Percentiles rank a stretch among this genome's conserved stretches.
Evolutionary conservation across 1,140 invertebrate species (phyloP).

Genomic region (Megalopta genalis): DNA sequence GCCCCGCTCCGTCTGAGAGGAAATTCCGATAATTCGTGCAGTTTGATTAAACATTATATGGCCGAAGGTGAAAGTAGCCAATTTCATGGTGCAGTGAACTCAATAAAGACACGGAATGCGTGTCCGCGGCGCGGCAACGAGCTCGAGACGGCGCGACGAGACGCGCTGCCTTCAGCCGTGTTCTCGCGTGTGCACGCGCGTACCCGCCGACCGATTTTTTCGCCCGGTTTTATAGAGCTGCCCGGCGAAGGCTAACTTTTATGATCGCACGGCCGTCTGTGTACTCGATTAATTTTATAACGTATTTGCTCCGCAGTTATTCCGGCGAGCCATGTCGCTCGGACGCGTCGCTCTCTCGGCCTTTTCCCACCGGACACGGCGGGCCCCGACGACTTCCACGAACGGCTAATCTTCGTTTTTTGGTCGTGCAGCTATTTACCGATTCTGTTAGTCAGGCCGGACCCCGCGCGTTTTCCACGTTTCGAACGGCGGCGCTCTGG

Average conservation of each 20-base stretch:
- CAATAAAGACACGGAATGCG: constrained; percentile 52
- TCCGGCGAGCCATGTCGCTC: neutral
- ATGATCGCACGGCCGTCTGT: neutral
- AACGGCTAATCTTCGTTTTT: no score
- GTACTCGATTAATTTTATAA: constrained; percentile 7
- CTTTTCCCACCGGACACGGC: no score
- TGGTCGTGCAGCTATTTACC: no score
- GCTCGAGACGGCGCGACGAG: neutral
- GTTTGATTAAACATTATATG: constrained; percentile 60
- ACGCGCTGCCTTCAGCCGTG: no score
- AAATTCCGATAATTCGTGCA: constrained; percentile 52
- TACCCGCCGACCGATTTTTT: neutral
- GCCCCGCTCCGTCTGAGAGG: constrained; percentile 9
- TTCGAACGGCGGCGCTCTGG: no score
- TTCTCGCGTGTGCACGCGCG: neutral
- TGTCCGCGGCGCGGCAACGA: neutral
- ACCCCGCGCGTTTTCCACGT: no score
- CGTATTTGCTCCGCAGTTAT: neutral
- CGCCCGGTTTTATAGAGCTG: constrained; percentile 4
- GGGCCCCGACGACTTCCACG: no score
- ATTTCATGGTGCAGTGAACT: constrained; percentile 61
- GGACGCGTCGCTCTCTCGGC: no score
- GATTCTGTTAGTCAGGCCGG: no score
- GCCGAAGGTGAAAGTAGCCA: constrained; percentile 58
- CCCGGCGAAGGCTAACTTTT: constrained; percentile 9